phyloP scores from a whole-genome alignment of 2,113 vertebrate species.

The Pimephales promelas region DNA sequence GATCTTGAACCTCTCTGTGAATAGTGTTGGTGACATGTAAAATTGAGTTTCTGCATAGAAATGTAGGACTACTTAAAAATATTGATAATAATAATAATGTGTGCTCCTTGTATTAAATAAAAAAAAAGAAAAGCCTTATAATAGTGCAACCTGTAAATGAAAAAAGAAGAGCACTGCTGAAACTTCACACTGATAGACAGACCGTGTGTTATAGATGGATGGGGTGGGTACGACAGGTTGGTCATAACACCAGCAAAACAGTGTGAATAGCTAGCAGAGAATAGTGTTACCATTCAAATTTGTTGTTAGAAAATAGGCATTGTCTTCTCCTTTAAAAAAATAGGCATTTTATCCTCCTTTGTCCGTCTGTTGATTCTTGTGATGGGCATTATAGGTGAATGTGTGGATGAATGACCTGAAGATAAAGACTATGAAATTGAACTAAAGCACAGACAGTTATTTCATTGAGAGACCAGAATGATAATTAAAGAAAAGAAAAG shows the following conservation, averaged over 20 bases:
- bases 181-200: not conserved
- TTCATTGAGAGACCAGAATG: not conserved
- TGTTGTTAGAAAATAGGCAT: not conserved
- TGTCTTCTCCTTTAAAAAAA: conserved; percentile 4
- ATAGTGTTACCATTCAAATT: not conserved
- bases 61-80: not conserved
- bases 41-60: not conserved
- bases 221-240: not conserved
- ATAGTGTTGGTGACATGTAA: conserved; percentile 18
- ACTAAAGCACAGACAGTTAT: not conserved
- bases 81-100: not conserved
- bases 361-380: conserved; percentile 1
- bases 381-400: not conserved
- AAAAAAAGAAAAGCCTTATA: not conserved
- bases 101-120: not conserved
- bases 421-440: not conserved
- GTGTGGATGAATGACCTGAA: not conserved
- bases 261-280: too few relatives aligned
- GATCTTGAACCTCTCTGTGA: conserved; percentile 13
- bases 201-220: not conserved
- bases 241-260: conserved; percentile 4
- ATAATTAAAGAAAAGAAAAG: not conserved
- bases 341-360: not conserved
- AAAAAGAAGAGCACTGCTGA: not conserved
- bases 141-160: not conserved